Evolutionary conservation across 2,113 vertebrate species (phyloP).

Genomic region (Camelus bactrianus): DNA sequence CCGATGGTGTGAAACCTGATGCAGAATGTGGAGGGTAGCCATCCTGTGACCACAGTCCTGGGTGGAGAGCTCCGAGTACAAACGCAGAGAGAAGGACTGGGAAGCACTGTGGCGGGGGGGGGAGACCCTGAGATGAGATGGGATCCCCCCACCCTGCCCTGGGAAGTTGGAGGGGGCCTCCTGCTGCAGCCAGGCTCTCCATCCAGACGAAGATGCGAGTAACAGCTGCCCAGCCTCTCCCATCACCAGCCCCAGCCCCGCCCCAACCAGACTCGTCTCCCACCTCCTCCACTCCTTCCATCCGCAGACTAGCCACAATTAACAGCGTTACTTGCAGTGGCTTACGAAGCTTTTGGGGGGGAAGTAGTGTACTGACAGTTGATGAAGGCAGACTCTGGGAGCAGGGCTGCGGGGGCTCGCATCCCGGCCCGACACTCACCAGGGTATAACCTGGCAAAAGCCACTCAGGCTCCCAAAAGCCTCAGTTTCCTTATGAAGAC

Average conservation of each 20-base stretch:
- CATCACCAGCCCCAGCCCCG: not conserved
- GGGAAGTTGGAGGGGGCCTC: not conserved
- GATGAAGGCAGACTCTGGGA: not conserved
- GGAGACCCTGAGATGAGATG: not conserved
- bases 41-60: constrained; percentile 35
- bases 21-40: not conserved
- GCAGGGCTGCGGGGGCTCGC: not conserved
- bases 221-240: not conserved
- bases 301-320: not conserved
- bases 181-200: not conserved
- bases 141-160: not conserved
- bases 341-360: not conserved
- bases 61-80: not conserved
- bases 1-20: not conserved
- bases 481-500: not conserved
- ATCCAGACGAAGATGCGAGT: not conserved
- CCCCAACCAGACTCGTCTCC: not conserved
- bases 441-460: not conserved
- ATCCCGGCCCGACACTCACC: accelerated
- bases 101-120: not conserved
- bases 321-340: not conserved
- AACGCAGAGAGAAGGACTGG: not conserved
- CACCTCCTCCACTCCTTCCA: not conserved
- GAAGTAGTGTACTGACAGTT: not conserved
- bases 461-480: not conserved